Conservation (phyloP, 2,888 invertebrate genomes). For the Operophtera brumata region DNA sequence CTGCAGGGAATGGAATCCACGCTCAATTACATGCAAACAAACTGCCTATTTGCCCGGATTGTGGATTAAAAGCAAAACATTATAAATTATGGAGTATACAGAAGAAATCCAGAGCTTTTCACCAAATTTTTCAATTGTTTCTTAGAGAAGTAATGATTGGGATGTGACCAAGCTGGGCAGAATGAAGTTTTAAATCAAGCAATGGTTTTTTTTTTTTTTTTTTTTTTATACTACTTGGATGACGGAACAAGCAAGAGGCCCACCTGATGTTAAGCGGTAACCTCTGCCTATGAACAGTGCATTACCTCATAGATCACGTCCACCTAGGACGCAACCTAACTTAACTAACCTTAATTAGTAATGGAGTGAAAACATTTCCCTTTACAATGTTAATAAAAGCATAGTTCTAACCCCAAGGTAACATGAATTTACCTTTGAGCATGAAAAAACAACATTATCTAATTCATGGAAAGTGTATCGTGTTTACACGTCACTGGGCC, state of each 20-base stretch:
- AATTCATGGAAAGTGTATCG: slow-evolving; percentile 11
- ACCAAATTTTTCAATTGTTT: not conserved
- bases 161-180: not conserved
- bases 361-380: too few relatives aligned
- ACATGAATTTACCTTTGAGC: not conserved
- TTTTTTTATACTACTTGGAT: too few relatives aligned
- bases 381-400: too few relatives aligned
- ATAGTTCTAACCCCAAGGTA: too few relatives aligned
- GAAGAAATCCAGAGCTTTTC: not conserved
- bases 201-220: too few relatives aligned
- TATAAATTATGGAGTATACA: slow-evolving; percentile 21
- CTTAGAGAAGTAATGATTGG: not conserved
- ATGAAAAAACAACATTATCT: slow-evolving; percentile 4
- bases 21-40: slow-evolving; percentile 39
- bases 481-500: slow-evolving; percentile 16
- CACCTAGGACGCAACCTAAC: too few relatives aligned
- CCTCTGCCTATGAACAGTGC: too few relatives aligned
- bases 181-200: not conserved
- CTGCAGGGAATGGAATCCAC: slow-evolving; percentile 29
- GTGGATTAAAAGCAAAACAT: slow-evolving; percentile 21
- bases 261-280: too few relatives aligned
- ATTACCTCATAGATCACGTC: too few relatives aligned
- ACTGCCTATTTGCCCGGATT: slow-evolving; percentile 30
- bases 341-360: too few relatives aligned
- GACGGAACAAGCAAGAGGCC: too few relatives aligned